These are phyloP conservation scores for Watsonalla cultraria DNA, from an alignment of 2,888 invertebrate species.

Conservation along the genomic window DNA sequence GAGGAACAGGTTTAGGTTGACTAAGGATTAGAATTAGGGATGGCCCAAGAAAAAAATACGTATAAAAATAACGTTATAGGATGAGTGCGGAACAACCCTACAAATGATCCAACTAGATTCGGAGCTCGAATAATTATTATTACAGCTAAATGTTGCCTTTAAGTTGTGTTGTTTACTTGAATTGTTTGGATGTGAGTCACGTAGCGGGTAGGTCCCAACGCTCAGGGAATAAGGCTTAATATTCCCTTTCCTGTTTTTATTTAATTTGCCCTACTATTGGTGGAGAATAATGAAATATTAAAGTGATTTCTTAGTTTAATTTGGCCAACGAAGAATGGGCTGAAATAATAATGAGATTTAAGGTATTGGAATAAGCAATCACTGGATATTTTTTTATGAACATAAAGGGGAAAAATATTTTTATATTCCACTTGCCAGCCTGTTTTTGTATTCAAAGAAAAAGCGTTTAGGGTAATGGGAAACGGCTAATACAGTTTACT, in stretches of 20 bases:
- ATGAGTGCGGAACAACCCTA: neutral
- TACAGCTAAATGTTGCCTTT: constrained; percentile 20
- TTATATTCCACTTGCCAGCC: no score
- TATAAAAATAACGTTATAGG: no score
- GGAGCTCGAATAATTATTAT: constrained; percentile 23
- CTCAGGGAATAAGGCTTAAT: constrained; percentile 36
- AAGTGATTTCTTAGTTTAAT: constrained; percentile 22
- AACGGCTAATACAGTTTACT: no score
- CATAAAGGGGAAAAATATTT: no score
- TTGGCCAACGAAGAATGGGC: constrained; percentile 1
- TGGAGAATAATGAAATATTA: constrained; percentile 39
- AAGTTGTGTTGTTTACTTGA: constrained; percentile 33
- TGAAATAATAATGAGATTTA: neutral
- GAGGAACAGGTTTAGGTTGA: no score
- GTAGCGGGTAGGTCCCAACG: constrained; percentile 32
- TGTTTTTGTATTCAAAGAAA: no score
- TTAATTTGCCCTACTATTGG: constrained; percentile 46
- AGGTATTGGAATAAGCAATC: no score
- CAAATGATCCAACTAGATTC: neutral
- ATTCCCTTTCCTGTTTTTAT: constrained; percentile 48
- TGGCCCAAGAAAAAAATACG: no score
- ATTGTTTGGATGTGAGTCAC: constrained; percentile 42
- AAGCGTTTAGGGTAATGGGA: no score
- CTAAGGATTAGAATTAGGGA: no score
- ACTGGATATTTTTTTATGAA: no score